These are phyloP conservation scores for Mythimna pallens DNA, from an alignment of 2,888 invertebrate genomes.

Conservation along the genomic window DNA sequence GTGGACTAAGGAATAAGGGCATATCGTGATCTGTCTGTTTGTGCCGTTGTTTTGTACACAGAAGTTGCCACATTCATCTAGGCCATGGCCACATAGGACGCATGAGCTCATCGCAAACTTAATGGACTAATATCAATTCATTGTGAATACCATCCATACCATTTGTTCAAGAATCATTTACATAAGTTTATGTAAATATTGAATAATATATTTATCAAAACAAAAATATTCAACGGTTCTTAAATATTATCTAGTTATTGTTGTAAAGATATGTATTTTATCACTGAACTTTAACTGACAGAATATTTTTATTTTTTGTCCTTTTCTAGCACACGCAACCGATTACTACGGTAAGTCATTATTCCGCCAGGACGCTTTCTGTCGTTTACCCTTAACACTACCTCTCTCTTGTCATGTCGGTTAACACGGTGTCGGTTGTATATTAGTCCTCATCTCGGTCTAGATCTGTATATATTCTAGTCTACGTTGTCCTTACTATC, in stretches of 20 bases:
- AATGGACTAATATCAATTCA: constrained; percentile 72
- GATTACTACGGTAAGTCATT: constrained; percentile 99
- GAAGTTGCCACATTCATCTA: constrained; percentile 56
- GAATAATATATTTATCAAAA: constrained; percentile 57
- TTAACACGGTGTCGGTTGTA: constrained; percentile 87
- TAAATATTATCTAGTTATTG: constrained; percentile 43
- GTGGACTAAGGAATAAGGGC: constrained; percentile 46
- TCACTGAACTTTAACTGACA: constrained; percentile 77
- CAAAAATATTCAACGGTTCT: constrained; percentile 64
- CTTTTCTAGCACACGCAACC: constrained; percentile 96
- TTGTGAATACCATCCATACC: constrained; percentile 75
- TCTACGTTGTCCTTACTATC: constrained; percentile 79
- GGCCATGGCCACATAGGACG: constrained; percentile 69
- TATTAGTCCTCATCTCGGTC: constrained; percentile 76
- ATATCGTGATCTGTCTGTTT: constrained; percentile 5
- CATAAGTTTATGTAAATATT: constrained; percentile 62
- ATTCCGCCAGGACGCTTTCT: constrained; percentile 91
- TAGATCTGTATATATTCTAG: constrained; percentile 84
- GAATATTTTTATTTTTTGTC: constrained; percentile 87
- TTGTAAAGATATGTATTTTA: constrained; percentile 63
- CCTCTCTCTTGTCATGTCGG: constrained; percentile 75
- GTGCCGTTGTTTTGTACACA: constrained; percentile 21
- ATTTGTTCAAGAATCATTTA: constrained; percentile 60
- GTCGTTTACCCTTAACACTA: constrained; percentile 78
- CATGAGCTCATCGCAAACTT: constrained; percentile 78